A percentile compares a stretch with the other conserved stretches of the same genome.
Evolutionary conservation across 2,888 invertebrate genomes (phyloP).

Genomic region (Antitype chi): DNA sequence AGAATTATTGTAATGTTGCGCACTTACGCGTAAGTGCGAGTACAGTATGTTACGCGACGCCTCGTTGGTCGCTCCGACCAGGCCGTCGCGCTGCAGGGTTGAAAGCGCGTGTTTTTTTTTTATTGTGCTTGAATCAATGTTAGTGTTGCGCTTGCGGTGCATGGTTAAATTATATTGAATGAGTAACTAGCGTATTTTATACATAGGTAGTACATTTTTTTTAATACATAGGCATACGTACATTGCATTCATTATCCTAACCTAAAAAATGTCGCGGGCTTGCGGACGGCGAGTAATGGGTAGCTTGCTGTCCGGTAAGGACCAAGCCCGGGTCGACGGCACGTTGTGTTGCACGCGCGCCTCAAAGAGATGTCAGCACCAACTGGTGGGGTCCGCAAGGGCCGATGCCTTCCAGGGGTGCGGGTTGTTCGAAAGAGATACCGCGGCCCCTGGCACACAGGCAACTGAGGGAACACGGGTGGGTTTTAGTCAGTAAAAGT

Average conservation of each 20-base stretch:
- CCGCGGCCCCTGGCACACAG: too few relatives aligned
- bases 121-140: slow-evolving; percentile 3
- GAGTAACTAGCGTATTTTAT: background rate
- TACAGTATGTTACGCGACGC: slow-evolving; percentile 60
- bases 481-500: too few relatives aligned
- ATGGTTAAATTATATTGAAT: background rate
- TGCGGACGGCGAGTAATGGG: too few relatives aligned
- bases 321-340: too few relatives aligned
- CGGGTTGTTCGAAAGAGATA: too few relatives aligned
- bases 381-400: too few relatives aligned
- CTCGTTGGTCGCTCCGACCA: slow-evolving; percentile 48
- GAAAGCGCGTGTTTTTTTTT: slow-evolving; percentile 22
- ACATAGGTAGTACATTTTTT: background rate
- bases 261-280: too few relatives aligned
- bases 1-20: slow-evolving; percentile 67
- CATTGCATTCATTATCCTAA: background rate
- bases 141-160: background rate
- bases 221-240: fast-evolving
- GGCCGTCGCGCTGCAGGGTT: slow-evolving; percentile 38
- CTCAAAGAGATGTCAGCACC: too few relatives aligned
- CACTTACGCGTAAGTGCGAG: slow-evolving; percentile 61
- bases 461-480: too few relatives aligned
- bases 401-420: too few relatives aligned
- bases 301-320: too few relatives aligned
- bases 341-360: too few relatives aligned